A percentile compares a stretch with the other conserved stretches of the same genome.
Conservation (phyloP, 1,140 invertebrate genomes). For the Heliothis virescens region DNA sequence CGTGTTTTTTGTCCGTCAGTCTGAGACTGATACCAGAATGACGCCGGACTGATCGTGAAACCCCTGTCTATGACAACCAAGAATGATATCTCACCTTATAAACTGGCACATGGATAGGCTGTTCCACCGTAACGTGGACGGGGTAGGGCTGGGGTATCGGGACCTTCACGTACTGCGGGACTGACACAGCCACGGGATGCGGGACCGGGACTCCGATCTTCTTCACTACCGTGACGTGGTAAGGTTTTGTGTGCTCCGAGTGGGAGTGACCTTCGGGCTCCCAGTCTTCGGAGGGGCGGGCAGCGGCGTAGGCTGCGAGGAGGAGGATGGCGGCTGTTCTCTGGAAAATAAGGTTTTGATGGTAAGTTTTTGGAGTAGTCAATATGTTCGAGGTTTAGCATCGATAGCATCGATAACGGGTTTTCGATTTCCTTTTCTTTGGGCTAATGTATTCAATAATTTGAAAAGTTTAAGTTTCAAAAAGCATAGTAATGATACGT, state of each 20-base stretch:
- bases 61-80: neutral
- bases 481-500: no score
- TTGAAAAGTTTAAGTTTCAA: no score
- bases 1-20: no score
- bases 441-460: no score
- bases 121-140: conserved; percentile 90
- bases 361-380: no score
- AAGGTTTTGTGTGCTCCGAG: conserved; percentile 89
- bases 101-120: conserved; percentile 91
- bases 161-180: conserved; percentile 91
- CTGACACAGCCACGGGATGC: conserved; percentile 90
- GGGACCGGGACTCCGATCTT: conserved; percentile 92
- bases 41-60: no score
- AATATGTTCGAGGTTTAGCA: no score
- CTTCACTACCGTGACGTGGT: conserved; percentile 91
- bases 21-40: no score
- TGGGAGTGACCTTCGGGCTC: conserved; percentile 92
- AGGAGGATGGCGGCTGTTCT: conserved; percentile 81
- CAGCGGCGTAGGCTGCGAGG: conserved; percentile 90
- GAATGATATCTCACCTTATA: conserved; percentile 87
- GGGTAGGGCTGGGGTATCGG: conserved; percentile 92
- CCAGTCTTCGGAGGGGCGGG: conserved; percentile 89
- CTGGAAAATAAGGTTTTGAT: conserved; percentile 63
- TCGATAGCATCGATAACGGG: neutral
- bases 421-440: no score